Evolutionary conservation across 2,888 invertebrate species (phyloP).

Genomic region (Himalopsyche kuldschensis): DNA sequence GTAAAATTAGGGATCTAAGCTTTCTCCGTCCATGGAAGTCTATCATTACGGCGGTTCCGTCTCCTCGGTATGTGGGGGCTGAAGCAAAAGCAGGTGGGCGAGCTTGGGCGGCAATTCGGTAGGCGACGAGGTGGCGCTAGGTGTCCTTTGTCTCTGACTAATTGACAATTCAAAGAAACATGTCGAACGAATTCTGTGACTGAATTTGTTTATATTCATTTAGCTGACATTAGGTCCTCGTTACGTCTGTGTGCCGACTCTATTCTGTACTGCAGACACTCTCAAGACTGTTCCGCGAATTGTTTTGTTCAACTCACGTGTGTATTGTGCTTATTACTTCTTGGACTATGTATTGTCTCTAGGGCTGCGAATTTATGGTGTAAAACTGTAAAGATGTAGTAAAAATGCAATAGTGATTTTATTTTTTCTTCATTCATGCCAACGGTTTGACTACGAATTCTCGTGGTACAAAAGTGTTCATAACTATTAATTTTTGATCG

Average conservation of each 20-base stretch:
- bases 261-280: neutral
- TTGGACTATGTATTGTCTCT: neutral
- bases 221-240: conserved; percentile 32
- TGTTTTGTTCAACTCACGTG: neutral
- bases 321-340: neutral
- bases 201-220: conserved; percentile 41
- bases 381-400: no score
- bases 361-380: neutral
- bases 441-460: no score
- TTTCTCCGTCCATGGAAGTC: conserved; percentile 48
- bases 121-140: conserved; percentile 43
- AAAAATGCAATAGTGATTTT: no score
- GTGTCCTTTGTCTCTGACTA: conserved; percentile 49
- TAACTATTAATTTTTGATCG: no score
- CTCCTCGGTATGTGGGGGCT: neutral
- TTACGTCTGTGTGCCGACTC: conserved; percentile 6
- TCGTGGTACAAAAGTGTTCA: no score
- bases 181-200: conserved; percentile 39
- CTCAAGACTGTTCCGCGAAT: neutral
- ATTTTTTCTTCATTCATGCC: no score
- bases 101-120: conserved; percentile 9
- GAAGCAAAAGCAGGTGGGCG: conserved; percentile 5
- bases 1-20: neutral
- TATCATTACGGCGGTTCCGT: conserved; percentile 41
- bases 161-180: conserved; percentile 41